Base-by-base conservation (phyloP, 1,140 invertebrate species). In the Philotrypesis tridentata region DNA sequence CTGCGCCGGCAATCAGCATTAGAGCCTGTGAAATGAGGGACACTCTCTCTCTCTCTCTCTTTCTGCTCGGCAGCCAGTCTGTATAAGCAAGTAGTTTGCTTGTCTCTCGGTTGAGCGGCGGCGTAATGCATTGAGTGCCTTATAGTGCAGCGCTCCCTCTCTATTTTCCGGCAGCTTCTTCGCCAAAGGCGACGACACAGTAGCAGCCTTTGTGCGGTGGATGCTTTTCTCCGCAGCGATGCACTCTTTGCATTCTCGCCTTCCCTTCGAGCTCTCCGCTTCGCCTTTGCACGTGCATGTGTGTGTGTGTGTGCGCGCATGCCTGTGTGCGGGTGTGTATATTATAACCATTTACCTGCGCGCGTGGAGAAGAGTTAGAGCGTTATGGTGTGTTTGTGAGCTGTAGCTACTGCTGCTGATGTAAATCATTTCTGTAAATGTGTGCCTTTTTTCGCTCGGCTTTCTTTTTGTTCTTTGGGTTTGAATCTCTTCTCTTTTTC, bases 121-220 rank as follows among this genome's bases (percentile, higher is more conserved):
- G 4, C 23, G 27, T 55, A 55, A 55, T n/a, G 48, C 48, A 55
- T n/a, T 55, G 48, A 55, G 48, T 55, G 48, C 48, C 21, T 14
- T n/a, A n/a, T n/a, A n/a, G n/a, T n/a, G n/a, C n/a, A 11, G 11
- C n/a, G 14, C 21, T n/a, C 14, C 48, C 21, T 12, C 33, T 61
- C 31, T 29, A 21, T 48, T 73, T 43, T 73, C 40, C 40, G 40
- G 11, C 40, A 55, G 48, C 48, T 55, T 55, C 23, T 29, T 55
- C 70, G 33, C 23, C 27, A 23, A 55, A 29, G 40, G 71, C 72
- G 74, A 77, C 78, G 76, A 76, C 83, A 86, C 83, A 83, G 72
- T 40, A 82, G 84, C 48, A 40, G 6, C 68, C 63, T 78, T 68
- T 78, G 65, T 70, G 55, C 43, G 17, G 43, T 61, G 2, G 6